Evolutionary conservation across 2,888 invertebrate species (phyloP).

Genomic region (Anorthoa munda): DNA sequence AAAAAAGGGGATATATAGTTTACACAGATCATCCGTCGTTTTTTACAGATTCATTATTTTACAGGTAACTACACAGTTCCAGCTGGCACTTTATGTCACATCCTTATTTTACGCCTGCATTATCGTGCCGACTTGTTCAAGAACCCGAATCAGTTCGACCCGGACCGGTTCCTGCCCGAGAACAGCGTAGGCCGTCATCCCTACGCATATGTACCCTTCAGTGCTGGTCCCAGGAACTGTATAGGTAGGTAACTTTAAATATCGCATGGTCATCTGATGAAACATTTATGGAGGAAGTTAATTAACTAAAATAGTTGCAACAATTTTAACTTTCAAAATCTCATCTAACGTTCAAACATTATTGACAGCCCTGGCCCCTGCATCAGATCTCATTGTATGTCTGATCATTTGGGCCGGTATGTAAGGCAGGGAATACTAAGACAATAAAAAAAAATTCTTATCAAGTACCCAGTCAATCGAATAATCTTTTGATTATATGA

Average conservation of each 20-base stretch:
- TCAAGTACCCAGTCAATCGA: neutral
- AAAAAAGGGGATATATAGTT: no score
- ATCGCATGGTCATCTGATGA: no score
- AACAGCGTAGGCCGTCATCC: slow-evolving; percentile 90
- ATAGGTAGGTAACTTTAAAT: slow-evolving; percentile 77
- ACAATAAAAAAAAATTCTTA: neutral
- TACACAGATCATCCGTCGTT: no score
- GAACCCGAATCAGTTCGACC: slow-evolving; percentile 92
- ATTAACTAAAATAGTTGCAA: no score
- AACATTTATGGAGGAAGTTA: no score
- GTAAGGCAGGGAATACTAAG: neutral
- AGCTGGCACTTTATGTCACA: slow-evolving; percentile 87
- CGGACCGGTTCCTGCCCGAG: slow-evolving; percentile 93
- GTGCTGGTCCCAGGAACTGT: slow-evolving; percentile 93
- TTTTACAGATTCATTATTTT: slow-evolving; percentile 23
- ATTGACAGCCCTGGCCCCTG: no score
- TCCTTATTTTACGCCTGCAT: slow-evolving; percentile 92
- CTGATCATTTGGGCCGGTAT: neutral
- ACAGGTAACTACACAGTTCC: slow-evolving; percentile 83
- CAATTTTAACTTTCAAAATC: neutral
- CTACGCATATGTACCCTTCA: slow-evolving; percentile 92
- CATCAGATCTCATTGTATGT: neutral
- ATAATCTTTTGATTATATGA: no score
- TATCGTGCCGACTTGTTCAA: slow-evolving; percentile 92
- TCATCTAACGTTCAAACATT: neutral